Conservation (phyloP, 2,888 invertebrate species). For the Argyresthia albistria region DNA sequence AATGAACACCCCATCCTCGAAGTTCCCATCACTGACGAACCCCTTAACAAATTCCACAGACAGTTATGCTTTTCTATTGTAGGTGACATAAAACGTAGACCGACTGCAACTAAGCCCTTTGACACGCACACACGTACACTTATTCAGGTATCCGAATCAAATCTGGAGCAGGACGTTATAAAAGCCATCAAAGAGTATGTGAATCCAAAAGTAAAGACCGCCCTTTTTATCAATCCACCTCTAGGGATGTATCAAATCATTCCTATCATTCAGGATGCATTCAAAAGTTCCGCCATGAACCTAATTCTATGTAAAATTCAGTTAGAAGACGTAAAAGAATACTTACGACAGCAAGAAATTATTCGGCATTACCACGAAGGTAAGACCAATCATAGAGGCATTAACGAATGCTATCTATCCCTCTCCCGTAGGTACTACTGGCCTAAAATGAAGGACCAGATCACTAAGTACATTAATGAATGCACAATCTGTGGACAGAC, state of each 20-base stretch:
- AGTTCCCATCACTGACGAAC: constrained; percentile 6
- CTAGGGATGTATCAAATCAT: background rate
- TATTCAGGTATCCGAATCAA: no score
- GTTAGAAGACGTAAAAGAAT: no score
- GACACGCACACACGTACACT: no score
- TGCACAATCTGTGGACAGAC: no score
- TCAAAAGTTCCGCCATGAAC: background rate
- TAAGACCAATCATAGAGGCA: constrained; percentile 7
- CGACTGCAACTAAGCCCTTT: background rate
- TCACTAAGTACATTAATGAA: no score
- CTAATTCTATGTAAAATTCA: no score
- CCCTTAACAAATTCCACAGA: constrained; percentile 11
- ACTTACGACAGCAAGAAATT: no score
- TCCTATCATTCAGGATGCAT: background rate
- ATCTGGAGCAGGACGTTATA: no score
- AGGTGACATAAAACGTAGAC: background rate
- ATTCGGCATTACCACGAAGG: constrained; percentile 5
- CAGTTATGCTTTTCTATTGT: background rate
- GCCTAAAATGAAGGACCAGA: no score
- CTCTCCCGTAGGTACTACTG: constrained; percentile 1
- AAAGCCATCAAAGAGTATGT: no score
- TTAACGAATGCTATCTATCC: constrained; percentile 1
- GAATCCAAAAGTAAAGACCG: no score
- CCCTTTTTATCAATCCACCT: background rate
- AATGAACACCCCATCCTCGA: constrained; percentile 11